Evolutionary conservation across 2,888 invertebrate genomes (phyloP).

Genomic region (Rhodophaea formosa): DNA sequence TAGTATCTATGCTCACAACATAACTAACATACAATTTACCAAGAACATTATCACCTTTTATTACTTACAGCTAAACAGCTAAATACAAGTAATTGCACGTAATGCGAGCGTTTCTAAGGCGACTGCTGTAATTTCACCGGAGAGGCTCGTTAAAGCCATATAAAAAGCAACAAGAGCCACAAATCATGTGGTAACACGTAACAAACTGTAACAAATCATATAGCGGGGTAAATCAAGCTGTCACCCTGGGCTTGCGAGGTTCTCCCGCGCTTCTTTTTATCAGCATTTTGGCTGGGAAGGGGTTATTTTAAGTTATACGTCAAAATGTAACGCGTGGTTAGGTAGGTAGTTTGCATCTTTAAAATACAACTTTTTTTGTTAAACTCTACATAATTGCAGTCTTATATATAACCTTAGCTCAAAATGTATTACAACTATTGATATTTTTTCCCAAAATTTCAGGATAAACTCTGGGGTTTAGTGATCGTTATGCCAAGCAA

Average conservation of each 20-base stretch:
- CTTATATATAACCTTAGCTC: no score
- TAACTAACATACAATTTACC: neutral
- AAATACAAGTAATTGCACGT: constrained; percentile 15
- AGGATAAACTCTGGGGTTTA: no score
- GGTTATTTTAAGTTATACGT: constrained; percentile 30
- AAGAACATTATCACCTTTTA: constrained; percentile 14
- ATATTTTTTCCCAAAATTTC: no score
- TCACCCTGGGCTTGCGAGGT: constrained; percentile 37
- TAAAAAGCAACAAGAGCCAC: constrained; percentile 42
- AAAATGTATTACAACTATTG: no score
- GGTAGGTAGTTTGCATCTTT: constrained; percentile 18
- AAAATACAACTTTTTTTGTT: neutral
- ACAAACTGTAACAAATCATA: constrained; percentile 51
- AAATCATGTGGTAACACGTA: constrained; percentile 44
- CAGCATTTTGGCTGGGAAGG: constrained; percentile 23
- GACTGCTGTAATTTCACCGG: constrained; percentile 19
- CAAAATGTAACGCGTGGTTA: constrained; percentile 18
- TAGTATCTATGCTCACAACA: neutral
- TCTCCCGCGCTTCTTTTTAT: constrained; percentile 23
- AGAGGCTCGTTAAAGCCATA: constrained; percentile 29
- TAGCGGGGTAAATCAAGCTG: constrained; percentile 46
- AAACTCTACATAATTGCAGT: no score
- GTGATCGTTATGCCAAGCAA: no score
- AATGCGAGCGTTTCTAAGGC: constrained; percentile 8
- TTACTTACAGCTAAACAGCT: constrained; percentile 12